A percentile compares a stretch with the other conserved stretches of the same genome.
These are phyloP conservation scores for Ophion costatus DNA, from an alignment of 2,888 invertebrate genomes.

Conservation along the genomic window DNA sequence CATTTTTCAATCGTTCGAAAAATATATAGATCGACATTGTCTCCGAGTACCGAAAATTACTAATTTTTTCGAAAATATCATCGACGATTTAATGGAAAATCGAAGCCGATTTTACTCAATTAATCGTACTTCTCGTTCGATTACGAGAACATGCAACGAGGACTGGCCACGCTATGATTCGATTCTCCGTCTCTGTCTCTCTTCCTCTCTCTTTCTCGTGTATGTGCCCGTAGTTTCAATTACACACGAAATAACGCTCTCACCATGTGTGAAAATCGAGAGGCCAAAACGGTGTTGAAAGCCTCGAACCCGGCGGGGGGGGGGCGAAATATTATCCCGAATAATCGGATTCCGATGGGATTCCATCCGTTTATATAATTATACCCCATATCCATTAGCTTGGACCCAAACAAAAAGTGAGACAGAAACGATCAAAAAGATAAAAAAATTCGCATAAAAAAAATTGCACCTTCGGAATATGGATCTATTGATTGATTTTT, in stretches of 20 bases:
- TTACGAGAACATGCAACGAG: slow-evolving; percentile 29
- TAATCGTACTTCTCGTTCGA: slow-evolving; percentile 23
- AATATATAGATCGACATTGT: too few species aligned
- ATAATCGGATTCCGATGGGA: slow-evolving; percentile 57
- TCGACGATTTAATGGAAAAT: slow-evolving; percentile 8
- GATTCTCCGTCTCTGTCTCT: background rate
- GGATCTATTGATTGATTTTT: background rate
- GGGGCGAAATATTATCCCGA: slow-evolving; percentile 50
- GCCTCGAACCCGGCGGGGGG: slow-evolving; percentile 37
- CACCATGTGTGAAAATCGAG: slow-evolving; percentile 41
- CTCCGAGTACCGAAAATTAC: too few species aligned
- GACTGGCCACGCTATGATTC: background rate
- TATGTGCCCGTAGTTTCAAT: slow-evolving; percentile 38
- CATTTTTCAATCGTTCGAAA: too few species aligned
- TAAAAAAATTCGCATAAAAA: background rate
- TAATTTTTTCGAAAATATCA: too few species aligned
- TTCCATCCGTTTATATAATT: slow-evolving; percentile 62
- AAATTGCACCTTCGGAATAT: background rate
- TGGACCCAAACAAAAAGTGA: slow-evolving; percentile 4
- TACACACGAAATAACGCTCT: slow-evolving; percentile 50
- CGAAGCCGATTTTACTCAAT: slow-evolving; percentile 6
- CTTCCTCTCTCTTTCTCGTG: background rate
- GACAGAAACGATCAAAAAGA: background rate
- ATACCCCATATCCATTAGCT: slow-evolving; percentile 46
- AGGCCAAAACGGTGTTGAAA: slow-evolving; percentile 47